Evolutionary conservation across 2,888 invertebrate species (phyloP), one percentile per base, ranked within the genome.

Genomic region (Cordilura impudica): DNA sequence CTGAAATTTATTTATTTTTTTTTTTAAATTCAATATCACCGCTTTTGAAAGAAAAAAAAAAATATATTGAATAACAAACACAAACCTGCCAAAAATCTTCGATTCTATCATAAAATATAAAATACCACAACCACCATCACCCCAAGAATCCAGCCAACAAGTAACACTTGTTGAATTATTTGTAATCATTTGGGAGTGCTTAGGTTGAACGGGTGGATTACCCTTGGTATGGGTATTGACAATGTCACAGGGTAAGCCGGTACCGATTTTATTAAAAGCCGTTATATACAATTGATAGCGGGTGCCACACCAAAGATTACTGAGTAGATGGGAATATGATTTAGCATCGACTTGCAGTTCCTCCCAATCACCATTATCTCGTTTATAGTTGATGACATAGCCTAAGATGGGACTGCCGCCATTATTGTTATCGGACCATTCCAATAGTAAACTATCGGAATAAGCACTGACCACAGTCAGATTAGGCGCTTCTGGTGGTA

Each of bases 311-410:
- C 95, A 95, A 47, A 97, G 90, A 88, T 95, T 95, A 49, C 94
- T 93, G 39, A 97, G 88, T 79, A 95, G 92, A 87, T 96, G 95
- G 72, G 95, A 94, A 77, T 94, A 94, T 5, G 94, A 94, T 78
- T 95, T 94, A 6, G 96, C 94, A 82, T 95, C 94, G 66, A 97
- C 94, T 88, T 96, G 96, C 76, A 96, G 90, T 88, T 97, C 97
- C 88, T 97, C 96, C 97, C 97, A 97, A 86, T 97, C 97, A 0
- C 97, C 97, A 85, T 95, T 95, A 84, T 96, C 96, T 12, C 96
- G 92, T 87, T 96, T 96, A 89, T 96, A 97, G 91, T 96, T 96
- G 80, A 97, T 95, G 4, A 96, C 95, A 89, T 96, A 97, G 35
- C 96, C 96, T 80, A 95, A 89, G 76, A 95, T 94, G 21, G 94